phyloP scores from a whole-genome alignment of 2,113 vertebrate species.

The Saiga tatarica region DNA sequence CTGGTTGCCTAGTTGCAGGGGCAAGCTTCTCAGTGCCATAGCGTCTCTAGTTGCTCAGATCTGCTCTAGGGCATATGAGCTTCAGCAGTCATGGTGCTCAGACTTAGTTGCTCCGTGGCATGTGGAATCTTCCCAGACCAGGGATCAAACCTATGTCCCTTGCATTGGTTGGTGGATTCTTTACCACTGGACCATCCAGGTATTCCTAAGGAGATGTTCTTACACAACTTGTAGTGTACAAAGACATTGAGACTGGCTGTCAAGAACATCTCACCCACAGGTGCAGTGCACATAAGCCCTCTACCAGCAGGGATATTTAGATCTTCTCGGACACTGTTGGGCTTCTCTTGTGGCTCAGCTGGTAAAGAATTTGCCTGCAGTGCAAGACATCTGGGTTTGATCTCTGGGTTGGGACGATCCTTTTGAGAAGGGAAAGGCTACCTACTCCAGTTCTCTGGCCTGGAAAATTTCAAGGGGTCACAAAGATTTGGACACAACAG shows the following conservation, averaged over 20 bases:
- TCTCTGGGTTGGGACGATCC: background rate
- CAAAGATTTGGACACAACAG: background rate
- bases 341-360: background rate
- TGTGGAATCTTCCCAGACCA: background rate
- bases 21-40: background rate
- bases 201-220: background rate
- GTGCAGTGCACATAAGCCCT: background rate
- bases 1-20: background rate
- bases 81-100: background rate
- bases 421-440: background rate
- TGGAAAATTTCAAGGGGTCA: background rate
- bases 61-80: background rate
- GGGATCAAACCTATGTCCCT: background rate
- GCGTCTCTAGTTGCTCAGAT: background rate
- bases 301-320: background rate
- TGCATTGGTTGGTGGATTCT: background rate
- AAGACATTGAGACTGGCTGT: background rate
- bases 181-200: background rate
- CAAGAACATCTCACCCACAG: background rate
- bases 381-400: background rate
- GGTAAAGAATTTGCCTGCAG: background rate
- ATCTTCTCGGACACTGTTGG: background rate
- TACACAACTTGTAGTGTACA: background rate
- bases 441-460: background rate
- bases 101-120: background rate